Percentiles rank a stretch among this genome's conserved stretches.
These are phyloP conservation scores for Zenarchopterus dispar DNA, from an alignment of 2,797 vertebrate genomes.

Conservation along the genomic window DNA sequence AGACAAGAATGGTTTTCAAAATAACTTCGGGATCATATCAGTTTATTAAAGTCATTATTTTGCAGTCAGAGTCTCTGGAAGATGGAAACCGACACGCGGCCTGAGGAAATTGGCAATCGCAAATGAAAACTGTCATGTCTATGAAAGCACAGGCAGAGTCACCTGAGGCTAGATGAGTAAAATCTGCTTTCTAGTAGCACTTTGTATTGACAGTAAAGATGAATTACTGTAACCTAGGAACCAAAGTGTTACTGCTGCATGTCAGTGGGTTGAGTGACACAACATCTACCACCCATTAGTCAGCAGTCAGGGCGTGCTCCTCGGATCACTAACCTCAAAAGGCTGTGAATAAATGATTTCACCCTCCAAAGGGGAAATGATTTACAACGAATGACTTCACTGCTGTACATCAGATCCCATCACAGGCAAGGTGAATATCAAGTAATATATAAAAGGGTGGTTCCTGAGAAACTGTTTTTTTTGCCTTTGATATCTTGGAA, in stretches of 20 bases:
- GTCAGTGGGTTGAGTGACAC: slow-evolving; percentile 58
- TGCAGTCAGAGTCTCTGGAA: slow-evolving; percentile 25
- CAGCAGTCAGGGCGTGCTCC: slow-evolving; percentile 60
- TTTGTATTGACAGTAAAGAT: slow-evolving; percentile 32
- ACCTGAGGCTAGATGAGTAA: slow-evolving; percentile 17
- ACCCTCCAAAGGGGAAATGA: slow-evolving; percentile 53
- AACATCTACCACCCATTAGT: slow-evolving; percentile 63
- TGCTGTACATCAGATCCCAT: slow-evolving; percentile 36
- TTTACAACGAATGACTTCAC: slow-evolving; percentile 69
- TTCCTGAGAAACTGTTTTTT: background rate
- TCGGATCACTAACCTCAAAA: slow-evolving; percentile 61
- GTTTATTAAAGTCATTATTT: slow-evolving; percentile 50
- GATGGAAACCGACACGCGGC: slow-evolving; percentile 25
- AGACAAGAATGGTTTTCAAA: slow-evolving; percentile 55
- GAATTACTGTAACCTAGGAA: slow-evolving; percentile 22
- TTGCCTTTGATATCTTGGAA: slow-evolving; percentile 34
- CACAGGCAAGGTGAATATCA: slow-evolving; percentile 38
- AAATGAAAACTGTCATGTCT: slow-evolving; percentile 16
- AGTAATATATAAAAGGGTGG: slow-evolving; percentile 14
- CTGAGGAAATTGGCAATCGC: slow-evolving; percentile 21
- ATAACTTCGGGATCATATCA: slow-evolving; percentile 48
- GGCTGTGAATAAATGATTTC: slow-evolving; percentile 67
- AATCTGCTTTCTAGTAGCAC: slow-evolving; percentile 14
- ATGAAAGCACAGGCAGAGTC: slow-evolving; percentile 1
- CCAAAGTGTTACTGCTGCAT: slow-evolving; percentile 21